Evolutionary conservation across 2,797 vertebrate species (phyloP), one percentile per base, ranked within the genome.

Genomic region (Leptoclinus maculatus): DNA sequence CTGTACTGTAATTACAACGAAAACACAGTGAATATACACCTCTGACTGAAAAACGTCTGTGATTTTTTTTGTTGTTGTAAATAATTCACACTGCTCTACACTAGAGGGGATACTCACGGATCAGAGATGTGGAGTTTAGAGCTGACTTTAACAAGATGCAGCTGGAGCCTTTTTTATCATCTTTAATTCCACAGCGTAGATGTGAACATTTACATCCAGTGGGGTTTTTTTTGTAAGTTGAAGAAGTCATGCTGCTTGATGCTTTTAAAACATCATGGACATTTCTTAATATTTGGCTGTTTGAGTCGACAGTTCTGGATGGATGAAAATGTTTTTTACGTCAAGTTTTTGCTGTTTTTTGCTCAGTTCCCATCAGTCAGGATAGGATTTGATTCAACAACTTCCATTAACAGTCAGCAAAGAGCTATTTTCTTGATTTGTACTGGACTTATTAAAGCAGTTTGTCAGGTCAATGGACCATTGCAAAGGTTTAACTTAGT

Each of bases 21-120:
- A 39, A 71, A 86, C 86, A 84, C 79, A 69, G 65, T 76, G 76
- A 79, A 86, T 63, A 83, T 47, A 51, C 80, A 82, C 83, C 71
- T 90, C 76, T 79, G 84, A 85, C 83, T 83, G 71, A 74, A 67
- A 80, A 77, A 73, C 41, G 41, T 78, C 82, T 90, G 87, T 84
- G 86, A 84, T 86, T 76, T 12, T 76, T 74, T 14, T 86, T 84
- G 5, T 47, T 47, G 14, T 17, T 94, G 90, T 93, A 92, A 84
- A 92, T 92, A 92, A 51, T 8, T 78, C 21, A 57, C 78, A 34
- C 16, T 10, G 64, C 27, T 73, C 32, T 34, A 34, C 32, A 76
- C 25, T 56, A 53, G 21, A 86, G 39, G 38, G 60, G 86, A 89
- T 76, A 76, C 87, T 93, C 90, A 91, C 86, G 88, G 91, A 89